Evolutionary conservation across 2,797 vertebrate genomes (phyloP), one percentile per base, ranked within the genome.

Genomic region (Malurus splendens): DNA sequence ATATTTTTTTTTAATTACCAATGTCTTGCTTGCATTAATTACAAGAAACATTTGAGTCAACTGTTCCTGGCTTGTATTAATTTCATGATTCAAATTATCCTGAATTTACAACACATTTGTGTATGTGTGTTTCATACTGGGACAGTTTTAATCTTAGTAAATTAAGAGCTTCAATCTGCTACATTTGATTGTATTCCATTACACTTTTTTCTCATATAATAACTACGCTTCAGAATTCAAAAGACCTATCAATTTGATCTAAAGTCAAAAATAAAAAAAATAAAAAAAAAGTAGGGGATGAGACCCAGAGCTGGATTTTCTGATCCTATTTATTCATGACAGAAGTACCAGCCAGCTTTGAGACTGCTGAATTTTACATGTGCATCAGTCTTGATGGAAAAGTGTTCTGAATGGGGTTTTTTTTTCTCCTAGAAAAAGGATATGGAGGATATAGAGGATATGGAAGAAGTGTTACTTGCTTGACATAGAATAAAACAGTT

Each of bases 31-130:
- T 94, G 72, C 71, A 86, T 93, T 95, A 90, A 95, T 94, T 92
- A 91, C 61, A 91, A 90, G 76, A 94, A 93, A 93, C 64, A 94
- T 82, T 91, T 86, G 87, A 94, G 82, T 92, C 87, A 95, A 83
- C 87, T 82, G 44, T 90, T 90, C 87, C 78, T 89, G 90, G 62
- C 59, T 91, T 85, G 47, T 42, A 89, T 86, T 92, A 93, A 81
- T 86, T 89, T 94, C 42, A 91, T 87, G 10, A 93, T 85, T 94
- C 90, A 94, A 94, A 91, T 90, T 87, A 89, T 87, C 70, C 73
- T 83, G 87, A 93, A 92, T 90, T 94, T 89, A 86, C 86, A 94
- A 94, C 90, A 93, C 57, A 90, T 79, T 92, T 91, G 61, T 86
- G 77, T 83, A 57, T 77, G 72, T 72, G 66, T 86, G 72, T 92